phyloP scores from a whole-genome alignment of 2,888 invertebrate species.

The Drosophila mimetica region DNA sequence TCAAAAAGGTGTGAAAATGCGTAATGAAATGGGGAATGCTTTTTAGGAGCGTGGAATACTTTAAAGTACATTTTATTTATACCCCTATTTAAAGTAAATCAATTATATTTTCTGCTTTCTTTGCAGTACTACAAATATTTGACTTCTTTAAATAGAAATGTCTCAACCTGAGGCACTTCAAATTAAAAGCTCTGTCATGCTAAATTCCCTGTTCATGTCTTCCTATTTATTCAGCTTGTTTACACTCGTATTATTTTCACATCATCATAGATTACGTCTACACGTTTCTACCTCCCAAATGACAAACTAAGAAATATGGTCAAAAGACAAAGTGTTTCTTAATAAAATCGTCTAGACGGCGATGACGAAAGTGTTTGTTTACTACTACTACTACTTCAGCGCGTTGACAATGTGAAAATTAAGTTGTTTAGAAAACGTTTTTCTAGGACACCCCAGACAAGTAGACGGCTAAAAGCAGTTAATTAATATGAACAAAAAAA shows the following conservation, averaged over 20 bases:
- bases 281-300: conserved; percentile 8
- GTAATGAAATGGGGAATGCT: not conserved
- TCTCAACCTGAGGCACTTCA: not conserved
- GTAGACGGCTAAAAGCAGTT: not conserved
- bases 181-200: not conserved
- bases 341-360: conserved; percentile 34
- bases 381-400: conserved; percentile 1
- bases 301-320: conserved; percentile 7
- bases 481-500: not conserved
- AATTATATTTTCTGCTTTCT: not conserved
- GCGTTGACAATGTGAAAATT: conserved; percentile 5
- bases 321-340: conserved; percentile 15
- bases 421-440: conserved; percentile 12
- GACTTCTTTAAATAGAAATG: not conserved
- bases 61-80: not conserved
- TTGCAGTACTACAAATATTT: not conserved
- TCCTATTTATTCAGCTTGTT: not conserved
- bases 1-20: conserved; percentile 10
- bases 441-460: conserved; percentile 11
- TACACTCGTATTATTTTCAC: conserved; percentile 13
- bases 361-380: conserved; percentile 28
- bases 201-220: not conserved
- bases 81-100: not conserved
- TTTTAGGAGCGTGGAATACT: no score
- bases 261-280: conserved; percentile 14